Conservation (phyloP, 2,797 vertebrate species). For the Rhabdophis nuchalis region DNA sequence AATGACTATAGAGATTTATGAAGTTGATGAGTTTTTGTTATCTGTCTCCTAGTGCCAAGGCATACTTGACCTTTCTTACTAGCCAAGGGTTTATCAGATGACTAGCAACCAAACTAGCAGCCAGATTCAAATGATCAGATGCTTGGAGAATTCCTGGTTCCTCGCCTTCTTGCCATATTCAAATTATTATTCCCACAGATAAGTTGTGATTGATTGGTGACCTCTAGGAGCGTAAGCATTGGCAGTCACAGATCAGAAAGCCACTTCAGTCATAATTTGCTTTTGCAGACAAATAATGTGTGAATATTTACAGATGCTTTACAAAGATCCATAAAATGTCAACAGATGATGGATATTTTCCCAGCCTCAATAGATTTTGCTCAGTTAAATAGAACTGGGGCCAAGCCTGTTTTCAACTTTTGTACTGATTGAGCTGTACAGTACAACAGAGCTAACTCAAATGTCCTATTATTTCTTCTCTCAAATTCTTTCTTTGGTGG, state of each 20-base stretch:
- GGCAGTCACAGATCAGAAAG: background rate
- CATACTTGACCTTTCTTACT: slow-evolving; percentile 32
- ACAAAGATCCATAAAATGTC: background rate
- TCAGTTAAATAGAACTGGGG: background rate
- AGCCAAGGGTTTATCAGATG: slow-evolving; percentile 29
- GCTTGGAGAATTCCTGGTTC: slow-evolving; percentile 15
- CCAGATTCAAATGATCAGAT: slow-evolving; percentile 27
- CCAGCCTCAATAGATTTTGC: background rate
- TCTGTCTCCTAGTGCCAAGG: slow-evolving; percentile 22
- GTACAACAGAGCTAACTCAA: background rate
- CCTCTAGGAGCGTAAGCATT: slow-evolving; percentile 18
- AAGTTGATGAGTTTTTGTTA: background rate
- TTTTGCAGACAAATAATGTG: background rate
- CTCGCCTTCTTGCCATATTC: background rate
- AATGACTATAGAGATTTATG: slow-evolving; percentile 11
- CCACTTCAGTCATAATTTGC: slow-evolving; percentile 14
- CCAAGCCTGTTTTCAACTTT: background rate
- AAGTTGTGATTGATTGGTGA: slow-evolving; percentile 26
- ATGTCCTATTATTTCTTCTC: background rate
- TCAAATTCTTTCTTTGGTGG: background rate
- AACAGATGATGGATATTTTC: background rate
- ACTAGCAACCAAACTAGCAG: slow-evolving; percentile 19
- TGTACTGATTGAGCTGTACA: background rate
- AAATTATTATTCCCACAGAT: slow-evolving; percentile 8
- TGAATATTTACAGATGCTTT: slow-evolving; percentile 10